These are phyloP conservation scores for Zaprionus ornatus DNA, from an alignment of 1,140 invertebrate species.

Conservation along the genomic window DNA sequence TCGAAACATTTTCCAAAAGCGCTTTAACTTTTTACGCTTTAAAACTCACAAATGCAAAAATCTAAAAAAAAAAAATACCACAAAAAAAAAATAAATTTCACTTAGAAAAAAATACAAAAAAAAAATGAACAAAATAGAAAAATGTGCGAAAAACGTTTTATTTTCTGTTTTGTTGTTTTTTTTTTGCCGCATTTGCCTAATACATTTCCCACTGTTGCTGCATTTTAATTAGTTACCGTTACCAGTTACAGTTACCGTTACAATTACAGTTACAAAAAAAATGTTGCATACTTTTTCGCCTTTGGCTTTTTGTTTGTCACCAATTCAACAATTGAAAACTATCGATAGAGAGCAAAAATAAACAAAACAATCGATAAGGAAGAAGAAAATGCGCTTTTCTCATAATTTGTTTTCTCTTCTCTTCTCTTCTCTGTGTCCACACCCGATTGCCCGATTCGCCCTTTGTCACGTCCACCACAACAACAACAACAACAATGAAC, in stretches of 20 bases:
- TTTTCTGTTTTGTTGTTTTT: background rate
- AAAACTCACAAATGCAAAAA: slow-evolving; percentile 37
- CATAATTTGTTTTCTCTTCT: slow-evolving; percentile 83
- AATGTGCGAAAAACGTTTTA: slow-evolving; percentile 19
- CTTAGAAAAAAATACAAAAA: slow-evolving; percentile 10
- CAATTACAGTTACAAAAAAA: slow-evolving; percentile 21
- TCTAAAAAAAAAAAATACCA: slow-evolving; percentile 26
- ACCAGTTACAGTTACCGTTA: slow-evolving; percentile 6
- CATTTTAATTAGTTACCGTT: slow-evolving; percentile 19
- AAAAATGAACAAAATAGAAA: slow-evolving; percentile 23
- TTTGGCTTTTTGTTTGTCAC: slow-evolving; percentile 80
- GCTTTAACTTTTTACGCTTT: slow-evolving; percentile 46
- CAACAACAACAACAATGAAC: slow-evolving; percentile 11
- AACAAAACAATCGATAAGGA: slow-evolving; percentile 2
- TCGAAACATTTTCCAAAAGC: slow-evolving; percentile 16
- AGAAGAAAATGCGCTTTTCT: slow-evolving; percentile 77
- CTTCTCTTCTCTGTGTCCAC: slow-evolving; percentile 66
- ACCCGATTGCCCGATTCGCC: slow-evolving; percentile 17
- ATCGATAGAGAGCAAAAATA: background rate
- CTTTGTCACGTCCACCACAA: slow-evolving; percentile 25
- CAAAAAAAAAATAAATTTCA: slow-evolving; percentile 8
- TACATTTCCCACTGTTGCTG: slow-evolving; percentile 21
- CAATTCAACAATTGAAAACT: background rate
- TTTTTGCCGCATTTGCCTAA: slow-evolving; percentile 42
- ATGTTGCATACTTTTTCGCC: slow-evolving; percentile 50